Percentiles rank a stretch among this genome's conserved stretches.
These are phyloP conservation scores for Dioctria rufipes DNA, from an alignment of 2,888 invertebrate species.

Conservation along the genomic window DNA sequence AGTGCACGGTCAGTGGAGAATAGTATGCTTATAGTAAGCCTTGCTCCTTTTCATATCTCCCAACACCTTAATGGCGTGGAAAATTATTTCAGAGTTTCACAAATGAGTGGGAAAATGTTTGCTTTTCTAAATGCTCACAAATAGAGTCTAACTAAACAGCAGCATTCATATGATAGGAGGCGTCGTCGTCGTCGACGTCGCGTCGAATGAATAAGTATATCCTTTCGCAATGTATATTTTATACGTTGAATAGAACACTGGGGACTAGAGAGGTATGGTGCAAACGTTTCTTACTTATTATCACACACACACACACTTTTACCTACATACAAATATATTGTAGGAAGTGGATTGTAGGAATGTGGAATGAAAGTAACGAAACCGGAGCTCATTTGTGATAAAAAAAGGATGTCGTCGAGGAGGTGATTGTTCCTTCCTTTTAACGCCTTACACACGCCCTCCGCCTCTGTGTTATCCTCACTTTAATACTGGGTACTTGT, in stretches of 20 bases:
- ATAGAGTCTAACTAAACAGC: constrained; percentile 21
- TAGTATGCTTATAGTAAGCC: not conserved
- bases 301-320: too few relatives aligned
- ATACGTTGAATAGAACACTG: too few relatives aligned
- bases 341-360: not conserved
- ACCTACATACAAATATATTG: not conserved
- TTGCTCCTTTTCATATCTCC: too few relatives aligned
- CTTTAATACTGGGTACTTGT: constrained; percentile 6
- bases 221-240: too few relatives aligned
- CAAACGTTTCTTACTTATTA: too few relatives aligned
- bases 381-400: constrained; percentile 10
- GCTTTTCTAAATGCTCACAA: constrained; percentile 43
- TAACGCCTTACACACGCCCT: constrained; percentile 22
- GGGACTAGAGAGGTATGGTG: too few relatives aligned
- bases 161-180: not conserved
- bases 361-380: not conserved
- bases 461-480: not conserved
- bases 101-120: constrained; percentile 32
- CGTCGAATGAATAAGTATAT: too few relatives aligned
- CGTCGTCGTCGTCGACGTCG: not conserved
- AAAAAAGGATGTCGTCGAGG: not conserved
- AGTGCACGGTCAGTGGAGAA: too few relatives aligned
- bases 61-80: constrained; percentile 25
- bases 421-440: constrained; percentile 16
- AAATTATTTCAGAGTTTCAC: constrained; percentile 39